Conservation (phyloP, 2,113 vertebrate genomes). For the cattle (Bos taurus) region ARS-UCD2.0 NC_037332.1:32025501-32026000, state of each 20-base stretch:
- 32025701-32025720: background rate
- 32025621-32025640: background rate
- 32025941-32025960: too few relatives aligned
- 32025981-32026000: too few relatives aligned
- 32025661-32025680: background rate
- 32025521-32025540: background rate
- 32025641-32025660: background rate
- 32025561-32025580: background rate
- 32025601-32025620: background rate
- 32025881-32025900: too few relatives aligned
- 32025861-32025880: too few relatives aligned
- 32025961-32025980: too few relatives aligned
- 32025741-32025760: background rate
- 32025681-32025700: background rate
- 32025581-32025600: background rate
- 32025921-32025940: accelerated
- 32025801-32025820: background rate
- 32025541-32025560: background rate
- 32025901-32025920: accelerated
- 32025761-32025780: background rate
- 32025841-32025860: background rate
- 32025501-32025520: background rate
- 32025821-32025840: background rate
- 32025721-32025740: background rate
- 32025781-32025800: background rate